Evolutionary conservation across 1,140 invertebrate genomes (phyloP).

Genomic region (Brachionus rubens): DNA sequence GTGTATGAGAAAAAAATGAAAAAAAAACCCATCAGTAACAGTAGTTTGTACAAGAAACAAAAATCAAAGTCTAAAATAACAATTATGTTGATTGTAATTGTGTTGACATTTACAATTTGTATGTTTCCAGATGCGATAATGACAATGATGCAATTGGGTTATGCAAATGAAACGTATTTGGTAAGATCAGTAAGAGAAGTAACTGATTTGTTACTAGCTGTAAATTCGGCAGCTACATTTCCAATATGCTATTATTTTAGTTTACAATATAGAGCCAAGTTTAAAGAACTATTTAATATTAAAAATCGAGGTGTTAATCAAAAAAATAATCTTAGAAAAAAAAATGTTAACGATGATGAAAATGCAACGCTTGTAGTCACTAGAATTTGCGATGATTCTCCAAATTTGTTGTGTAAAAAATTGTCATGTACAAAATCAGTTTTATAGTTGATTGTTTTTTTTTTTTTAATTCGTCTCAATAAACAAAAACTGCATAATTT

Average conservation of each 20-base stretch:
- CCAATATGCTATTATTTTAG: conserved; percentile 74
- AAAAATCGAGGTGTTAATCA: not conserved
- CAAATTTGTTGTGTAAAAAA: not conserved
- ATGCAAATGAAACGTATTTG: conserved; percentile 57
- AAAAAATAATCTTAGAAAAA: not conserved
- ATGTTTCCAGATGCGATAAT: conserved; percentile 69
- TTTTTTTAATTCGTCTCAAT: too few relatives aligned
- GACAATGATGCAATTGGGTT: conserved; percentile 60
- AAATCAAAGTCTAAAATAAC: conserved; percentile 64
- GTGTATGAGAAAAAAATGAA: conserved; percentile 33
- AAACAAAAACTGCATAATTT: not conserved
- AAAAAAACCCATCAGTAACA: not conserved
- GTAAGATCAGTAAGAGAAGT: conserved; percentile 68
- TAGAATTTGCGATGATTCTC: not conserved
- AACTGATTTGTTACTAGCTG: conserved; percentile 70
- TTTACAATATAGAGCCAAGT: conserved; percentile 67
- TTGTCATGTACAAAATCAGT: not conserved
- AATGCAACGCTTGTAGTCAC: not conserved
- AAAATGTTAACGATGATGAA: not conserved
- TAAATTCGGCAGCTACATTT: conserved; percentile 73
- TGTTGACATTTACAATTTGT: conserved; percentile 72
- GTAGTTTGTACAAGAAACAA: not conserved
- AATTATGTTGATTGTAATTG: conserved; percentile 71
- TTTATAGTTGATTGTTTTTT: too few relatives aligned
- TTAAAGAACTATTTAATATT: conserved; percentile 43